phyloP scores from a whole-genome alignment of 1,140 invertebrate species.

The Drosophila arawakana region DNA sequence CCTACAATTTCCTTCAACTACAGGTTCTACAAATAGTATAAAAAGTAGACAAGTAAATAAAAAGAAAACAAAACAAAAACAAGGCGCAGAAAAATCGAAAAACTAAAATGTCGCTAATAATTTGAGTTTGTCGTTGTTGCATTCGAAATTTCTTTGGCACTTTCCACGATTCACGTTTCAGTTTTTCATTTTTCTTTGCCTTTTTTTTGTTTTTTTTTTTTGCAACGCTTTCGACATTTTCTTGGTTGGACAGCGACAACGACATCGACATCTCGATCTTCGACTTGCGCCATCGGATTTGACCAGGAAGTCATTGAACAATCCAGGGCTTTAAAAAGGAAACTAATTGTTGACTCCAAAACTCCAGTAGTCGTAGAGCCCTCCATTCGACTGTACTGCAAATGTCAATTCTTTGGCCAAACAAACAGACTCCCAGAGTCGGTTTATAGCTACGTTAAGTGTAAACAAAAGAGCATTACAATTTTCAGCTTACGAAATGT shows the following conservation, averaged over 20 bases:
- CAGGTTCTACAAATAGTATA: not conserved
- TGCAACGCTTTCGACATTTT: constrained; percentile 40
- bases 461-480: constrained; percentile 28
- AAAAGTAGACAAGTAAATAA: constrained; percentile 25
- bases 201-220: too few relatives aligned
- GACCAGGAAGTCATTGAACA: constrained; percentile 70
- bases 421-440: not conserved
- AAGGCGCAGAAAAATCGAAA: constrained; percentile 54
- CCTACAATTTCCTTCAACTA: too few relatives aligned
- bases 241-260: constrained; percentile 23
- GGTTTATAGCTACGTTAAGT: constrained; percentile 8
- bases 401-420: constrained; percentile 14
- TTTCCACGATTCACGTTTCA: constrained; percentile 56
- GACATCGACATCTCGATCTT: constrained; percentile 27
- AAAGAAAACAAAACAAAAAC: constrained; percentile 21
- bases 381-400: not conserved
- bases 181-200: not conserved
- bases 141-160: constrained; percentile 68
- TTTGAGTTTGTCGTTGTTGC: constrained; percentile 49
- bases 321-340: constrained; percentile 10
- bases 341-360: constrained; percentile 11
- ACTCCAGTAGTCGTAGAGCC: not conserved
- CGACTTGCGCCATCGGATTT: constrained; percentile 14
- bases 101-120: constrained; percentile 75
- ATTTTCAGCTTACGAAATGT: constrained; percentile 61